Percentiles rank a stretch among this genome's conserved stretches.
Conservation (phyloP, 1,140 invertebrate genomes). For the Rhagoletis zephyria region DNA sequence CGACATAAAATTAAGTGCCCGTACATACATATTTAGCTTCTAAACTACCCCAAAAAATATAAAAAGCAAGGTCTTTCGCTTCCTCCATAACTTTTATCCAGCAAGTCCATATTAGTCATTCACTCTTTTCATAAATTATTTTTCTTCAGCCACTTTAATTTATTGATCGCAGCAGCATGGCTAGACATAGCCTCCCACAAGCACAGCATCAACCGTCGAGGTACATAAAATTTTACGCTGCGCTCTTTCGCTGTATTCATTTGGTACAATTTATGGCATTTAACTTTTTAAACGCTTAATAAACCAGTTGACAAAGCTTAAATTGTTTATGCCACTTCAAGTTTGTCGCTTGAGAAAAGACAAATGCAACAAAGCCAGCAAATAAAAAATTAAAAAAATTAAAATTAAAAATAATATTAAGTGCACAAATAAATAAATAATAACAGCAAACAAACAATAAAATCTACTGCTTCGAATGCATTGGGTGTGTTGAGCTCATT, state of each 20-base stretch:
- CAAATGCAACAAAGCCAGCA: not conserved
- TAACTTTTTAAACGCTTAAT: constrained; percentile 50
- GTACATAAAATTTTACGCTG: constrained; percentile 15
- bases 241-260: not conserved
- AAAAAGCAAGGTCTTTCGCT: too few relatives aligned
- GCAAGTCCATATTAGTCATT: too few relatives aligned
- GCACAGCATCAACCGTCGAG: not conserved
- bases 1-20: too few relatives aligned
- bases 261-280: constrained; percentile 36
- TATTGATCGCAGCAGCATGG: not conserved
- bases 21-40: too few relatives aligned
- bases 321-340: constrained; percentile 50
- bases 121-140: not conserved
- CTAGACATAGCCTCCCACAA: not conserved
- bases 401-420: not conserved
- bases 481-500: constrained; percentile 44
- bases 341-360: constrained; percentile 31
- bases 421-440: constrained; percentile 47
- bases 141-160: not conserved
- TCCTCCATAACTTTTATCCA: too few relatives aligned
- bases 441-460: constrained; percentile 30
- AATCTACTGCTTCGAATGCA: not conserved
- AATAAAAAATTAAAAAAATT: not conserved
- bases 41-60: too few relatives aligned
- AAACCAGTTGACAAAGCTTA: constrained; percentile 44